A percentile compares a stretch with the other conserved stretches of the same genome.
These are phyloP conservation scores for Spinus pinus DNA, from an alignment of 2,797 vertebrate genomes.

Conservation along the genomic window DNA sequence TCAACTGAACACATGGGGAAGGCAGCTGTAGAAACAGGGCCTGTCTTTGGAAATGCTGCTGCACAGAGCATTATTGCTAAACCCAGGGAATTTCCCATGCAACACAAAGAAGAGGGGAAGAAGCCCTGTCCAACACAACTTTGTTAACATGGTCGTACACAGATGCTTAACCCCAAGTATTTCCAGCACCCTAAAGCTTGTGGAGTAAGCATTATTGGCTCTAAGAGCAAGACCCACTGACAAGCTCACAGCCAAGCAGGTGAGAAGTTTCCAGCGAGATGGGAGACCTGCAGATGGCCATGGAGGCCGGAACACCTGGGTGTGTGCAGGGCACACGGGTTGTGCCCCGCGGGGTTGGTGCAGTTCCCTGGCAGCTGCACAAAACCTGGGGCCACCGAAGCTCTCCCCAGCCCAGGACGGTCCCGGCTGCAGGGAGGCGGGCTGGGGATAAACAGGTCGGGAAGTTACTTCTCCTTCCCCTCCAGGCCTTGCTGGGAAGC, in stretches of 20 bases:
- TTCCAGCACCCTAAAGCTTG: not conserved
- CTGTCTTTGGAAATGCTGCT: not conserved
- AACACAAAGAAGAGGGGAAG: not conserved
- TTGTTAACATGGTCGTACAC: fast-evolving
- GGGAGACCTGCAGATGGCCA: fast-evolving
- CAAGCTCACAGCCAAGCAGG: fast-evolving
- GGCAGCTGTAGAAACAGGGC: fast-evolving
- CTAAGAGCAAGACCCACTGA: not conserved
- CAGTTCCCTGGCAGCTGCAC: not conserved
- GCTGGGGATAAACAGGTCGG: not conserved
- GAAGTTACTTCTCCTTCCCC: fast-evolving
- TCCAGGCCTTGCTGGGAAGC: not conserved
- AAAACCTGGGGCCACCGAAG: not conserved
- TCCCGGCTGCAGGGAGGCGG: not conserved
- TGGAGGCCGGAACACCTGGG: fast-evolving
- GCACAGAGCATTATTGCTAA: not conserved
- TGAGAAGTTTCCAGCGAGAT: not conserved
- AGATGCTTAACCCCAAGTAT: not conserved
- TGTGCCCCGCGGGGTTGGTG: fast-evolving
- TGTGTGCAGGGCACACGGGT: fast-evolving
- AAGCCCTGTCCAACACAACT: not conserved
- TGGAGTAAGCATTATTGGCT: fast-evolving
- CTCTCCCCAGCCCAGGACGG: fast-evolving
- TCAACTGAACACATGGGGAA: fast-evolving
- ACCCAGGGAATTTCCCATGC: not conserved